Conservation (phyloP, 2,888 invertebrate genomes). For the Mongoloraphidia duomilia region DNA sequence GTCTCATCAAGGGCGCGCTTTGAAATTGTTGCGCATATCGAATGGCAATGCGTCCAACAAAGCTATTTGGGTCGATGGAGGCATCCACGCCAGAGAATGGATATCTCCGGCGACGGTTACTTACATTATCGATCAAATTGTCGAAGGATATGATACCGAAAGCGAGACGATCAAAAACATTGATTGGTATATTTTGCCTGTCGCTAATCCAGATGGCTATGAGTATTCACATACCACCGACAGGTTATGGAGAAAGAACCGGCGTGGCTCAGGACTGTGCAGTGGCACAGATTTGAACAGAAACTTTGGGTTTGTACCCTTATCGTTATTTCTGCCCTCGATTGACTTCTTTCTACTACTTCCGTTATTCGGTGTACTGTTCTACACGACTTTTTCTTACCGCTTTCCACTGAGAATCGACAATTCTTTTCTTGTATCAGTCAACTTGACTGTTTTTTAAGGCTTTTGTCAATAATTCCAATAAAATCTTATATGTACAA, state of each 20-base stretch:
- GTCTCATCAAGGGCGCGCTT: constrained; percentile 55
- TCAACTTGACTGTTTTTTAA: no score
- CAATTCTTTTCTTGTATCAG: no score
- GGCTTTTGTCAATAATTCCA: no score
- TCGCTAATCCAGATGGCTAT: constrained; percentile 77
- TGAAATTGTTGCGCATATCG: constrained; percentile 57
- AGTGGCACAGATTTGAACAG: constrained; percentile 71
- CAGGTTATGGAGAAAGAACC: constrained; percentile 72
- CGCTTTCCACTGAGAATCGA: no score
- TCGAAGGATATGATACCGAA: constrained; percentile 48
- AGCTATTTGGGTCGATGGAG: constrained; percentile 41
- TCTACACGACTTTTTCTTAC: no score
- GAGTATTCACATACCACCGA: constrained; percentile 69
- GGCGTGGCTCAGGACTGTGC: constrained; percentile 45
- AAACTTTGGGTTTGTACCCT: constrained; percentile 51
- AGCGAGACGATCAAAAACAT: constrained; percentile 57
- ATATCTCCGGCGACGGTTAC: constrained; percentile 68
- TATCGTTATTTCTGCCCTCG: no score
- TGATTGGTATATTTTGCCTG: constrained; percentile 68
- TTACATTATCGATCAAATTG: constrained; percentile 55
- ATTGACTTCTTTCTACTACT: no score
- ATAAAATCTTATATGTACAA: no score
- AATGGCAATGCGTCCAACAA: constrained; percentile 45
- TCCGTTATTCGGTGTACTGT: no score
- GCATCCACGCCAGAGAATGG: constrained; percentile 86